Evolutionary conservation across 2,888 invertebrate genomes (phyloP), one percentile per base, ranked within the genome.

Genomic region (Capitulum mitella): DNA sequence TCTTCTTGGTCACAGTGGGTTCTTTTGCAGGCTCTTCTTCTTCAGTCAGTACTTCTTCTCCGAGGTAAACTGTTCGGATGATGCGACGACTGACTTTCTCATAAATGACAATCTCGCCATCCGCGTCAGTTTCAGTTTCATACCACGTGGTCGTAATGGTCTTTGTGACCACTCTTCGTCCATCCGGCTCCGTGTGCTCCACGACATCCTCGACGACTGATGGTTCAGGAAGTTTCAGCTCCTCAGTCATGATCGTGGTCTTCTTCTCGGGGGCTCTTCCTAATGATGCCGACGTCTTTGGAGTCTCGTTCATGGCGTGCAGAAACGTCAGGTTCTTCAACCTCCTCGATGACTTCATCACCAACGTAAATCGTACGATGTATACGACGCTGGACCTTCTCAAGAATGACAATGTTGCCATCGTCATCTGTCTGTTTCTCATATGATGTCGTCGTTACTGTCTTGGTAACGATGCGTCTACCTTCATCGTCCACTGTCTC

Each of bases 301-400:
- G 26, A 1, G 54, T 54, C 26, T 10, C 19, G 10, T 51, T 51
- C 14, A 3, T 22, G 22, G 26, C 6, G 22, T 54, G 54, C 19
- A 54, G 6, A 26, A 26, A n/a, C n/a, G 12, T 61, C 61, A 1
- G 29, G 29, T 10, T 61, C 61, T 32, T 61, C 61, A 29, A 61
- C 29, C 16, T 61, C 61, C 26, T 61, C 61, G 6, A 61, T 29
- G 14, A 61, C 10, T 61, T 61, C 61, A 29, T 61, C 61, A 29
- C 61, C 61, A 32, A 32, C 14, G 32, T 61, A 61, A 32, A 61
- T 32, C 10, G 61, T 61, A 12, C 32, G 19, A 26, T 26, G 26
- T 8, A 61, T 61, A 29, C 61, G 61, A 61, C 61, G 61, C 32
- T 61, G 61, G 14, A 61, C 61, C 12, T 61, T 61, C 61, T 61